Percentiles rank a stretch among this genome's conserved stretches.
phyloP scores from a whole-genome alignment of 2,888 invertebrate genomes.

The Galerucella nymphaeae region DNA sequence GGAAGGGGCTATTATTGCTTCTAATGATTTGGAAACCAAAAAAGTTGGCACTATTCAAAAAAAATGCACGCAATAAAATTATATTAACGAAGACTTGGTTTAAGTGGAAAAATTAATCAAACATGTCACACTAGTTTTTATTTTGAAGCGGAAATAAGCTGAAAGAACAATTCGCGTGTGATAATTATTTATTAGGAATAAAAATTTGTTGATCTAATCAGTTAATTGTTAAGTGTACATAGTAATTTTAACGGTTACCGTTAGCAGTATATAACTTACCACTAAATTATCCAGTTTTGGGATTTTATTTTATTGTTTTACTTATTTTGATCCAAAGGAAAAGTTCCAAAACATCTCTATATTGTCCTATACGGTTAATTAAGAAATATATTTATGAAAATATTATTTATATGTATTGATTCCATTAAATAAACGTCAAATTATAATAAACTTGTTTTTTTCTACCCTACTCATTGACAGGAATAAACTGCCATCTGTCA shows the following conservation, averaged over 20 bases:
- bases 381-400: background rate
- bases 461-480: background rate
- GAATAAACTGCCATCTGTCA: background rate
- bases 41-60: background rate
- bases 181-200: conserved; percentile 10
- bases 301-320: background rate
- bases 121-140: background rate
- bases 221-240: conserved; percentile 18
- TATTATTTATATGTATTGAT: background rate
- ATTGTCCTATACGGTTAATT: background rate
- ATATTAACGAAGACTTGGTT: too few species aligned
- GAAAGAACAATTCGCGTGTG: background rate
- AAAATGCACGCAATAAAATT: too few species aligned
- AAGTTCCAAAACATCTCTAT: background rate
- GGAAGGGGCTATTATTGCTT: background rate
- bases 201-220: background rate
- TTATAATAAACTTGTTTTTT: background rate
- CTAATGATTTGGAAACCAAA: background rate
- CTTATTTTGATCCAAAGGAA: background rate
- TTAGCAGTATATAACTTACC: conserved; percentile 7
- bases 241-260: conserved; percentile 27
- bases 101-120: background rate
- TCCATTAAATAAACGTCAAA: background rate
- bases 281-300: background rate
- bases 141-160: too few species aligned